phyloP scores from a whole-genome alignment of 92 coral and sea anemone genomes.

The Palythoa caribaeorum region DNA sequence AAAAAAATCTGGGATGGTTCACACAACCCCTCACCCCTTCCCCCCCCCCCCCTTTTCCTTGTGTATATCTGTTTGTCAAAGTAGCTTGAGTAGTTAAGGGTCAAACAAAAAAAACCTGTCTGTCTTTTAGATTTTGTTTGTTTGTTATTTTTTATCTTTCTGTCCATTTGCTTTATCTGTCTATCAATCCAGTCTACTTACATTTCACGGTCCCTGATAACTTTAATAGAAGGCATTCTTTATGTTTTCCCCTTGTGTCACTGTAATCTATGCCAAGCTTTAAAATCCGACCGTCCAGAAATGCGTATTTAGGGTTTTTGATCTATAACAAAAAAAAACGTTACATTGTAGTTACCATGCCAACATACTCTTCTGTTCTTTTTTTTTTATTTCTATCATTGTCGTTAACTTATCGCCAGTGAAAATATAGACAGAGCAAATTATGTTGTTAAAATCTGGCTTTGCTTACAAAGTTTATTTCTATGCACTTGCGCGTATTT shows the following conservation, averaged over 20 bases:
- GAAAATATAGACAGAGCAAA: too few species aligned
- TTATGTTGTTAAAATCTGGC: too few species aligned
- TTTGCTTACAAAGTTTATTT: too few species aligned
- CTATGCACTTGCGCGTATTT: too few species aligned
- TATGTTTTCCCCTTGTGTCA: background rate
- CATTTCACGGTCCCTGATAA: slow-evolving; percentile 23
- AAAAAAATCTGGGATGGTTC: too few species aligned
- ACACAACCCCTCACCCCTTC: too few species aligned
- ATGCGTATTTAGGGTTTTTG: background rate
- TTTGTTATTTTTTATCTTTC: background rate
- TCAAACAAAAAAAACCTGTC: too few species aligned
- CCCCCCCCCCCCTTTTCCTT: too few species aligned
- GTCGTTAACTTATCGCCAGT: background rate
- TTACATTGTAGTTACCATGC: background rate
- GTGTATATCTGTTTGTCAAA: too few species aligned
- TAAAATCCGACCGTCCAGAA: slow-evolving; percentile 27
- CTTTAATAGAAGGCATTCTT: slow-evolving; percentile 31
- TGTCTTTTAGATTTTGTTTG: too few species aligned
- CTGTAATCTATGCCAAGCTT: slow-evolving; percentile 22
- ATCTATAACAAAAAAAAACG: background rate
- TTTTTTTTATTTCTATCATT: background rate
- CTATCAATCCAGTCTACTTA: slow-evolving; percentile 1
- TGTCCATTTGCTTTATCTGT: background rate
- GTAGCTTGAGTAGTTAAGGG: too few species aligned
- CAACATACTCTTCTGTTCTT: too few species aligned